Conservation (phyloP, 1,140 invertebrate genomes). For the Ectropis grisescens region DNA sequence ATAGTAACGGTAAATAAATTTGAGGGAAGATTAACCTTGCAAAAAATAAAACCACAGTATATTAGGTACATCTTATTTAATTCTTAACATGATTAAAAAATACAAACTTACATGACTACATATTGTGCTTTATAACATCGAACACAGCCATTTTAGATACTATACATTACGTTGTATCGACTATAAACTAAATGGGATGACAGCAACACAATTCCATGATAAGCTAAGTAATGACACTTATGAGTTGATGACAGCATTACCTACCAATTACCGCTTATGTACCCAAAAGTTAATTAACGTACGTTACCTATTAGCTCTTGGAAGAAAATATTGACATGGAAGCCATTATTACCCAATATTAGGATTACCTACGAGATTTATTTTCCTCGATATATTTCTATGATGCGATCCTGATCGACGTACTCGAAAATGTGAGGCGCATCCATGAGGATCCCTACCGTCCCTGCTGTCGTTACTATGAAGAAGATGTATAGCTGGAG, state of each 20-base stretch:
- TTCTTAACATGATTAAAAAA: constrained; percentile 21
- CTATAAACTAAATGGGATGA: too few species aligned
- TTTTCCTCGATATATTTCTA: constrained; percentile 94
- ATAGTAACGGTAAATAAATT: too few species aligned
- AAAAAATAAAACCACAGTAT: too few species aligned
- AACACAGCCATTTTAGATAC: constrained; percentile 62
- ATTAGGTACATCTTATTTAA: too few species aligned
- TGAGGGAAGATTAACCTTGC: too few species aligned
- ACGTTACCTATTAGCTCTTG: too few species aligned
- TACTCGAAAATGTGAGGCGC: constrained; percentile 99
- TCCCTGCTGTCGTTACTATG: constrained; percentile 94
- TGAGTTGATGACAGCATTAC: too few species aligned
- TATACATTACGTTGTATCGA: constrained; percentile 16
- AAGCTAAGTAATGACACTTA: too few species aligned
- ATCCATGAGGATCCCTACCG: constrained; percentile 97
- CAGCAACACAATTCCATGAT: too few species aligned
- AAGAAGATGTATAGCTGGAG: constrained; percentile 98
- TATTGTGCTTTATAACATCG: constrained; percentile 50
- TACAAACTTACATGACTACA: constrained; percentile 24
- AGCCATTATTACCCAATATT: constrained; percentile 11
- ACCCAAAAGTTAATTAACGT: too few species aligned
- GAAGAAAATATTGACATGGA: too few species aligned
- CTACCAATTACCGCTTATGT: too few species aligned
- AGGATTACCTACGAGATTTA: constrained; percentile 67
- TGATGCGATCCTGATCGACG: constrained; percentile 97